phyloP scores from a whole-genome alignment of 2,888 invertebrate species.

The Noctua fimbriata region DNA sequence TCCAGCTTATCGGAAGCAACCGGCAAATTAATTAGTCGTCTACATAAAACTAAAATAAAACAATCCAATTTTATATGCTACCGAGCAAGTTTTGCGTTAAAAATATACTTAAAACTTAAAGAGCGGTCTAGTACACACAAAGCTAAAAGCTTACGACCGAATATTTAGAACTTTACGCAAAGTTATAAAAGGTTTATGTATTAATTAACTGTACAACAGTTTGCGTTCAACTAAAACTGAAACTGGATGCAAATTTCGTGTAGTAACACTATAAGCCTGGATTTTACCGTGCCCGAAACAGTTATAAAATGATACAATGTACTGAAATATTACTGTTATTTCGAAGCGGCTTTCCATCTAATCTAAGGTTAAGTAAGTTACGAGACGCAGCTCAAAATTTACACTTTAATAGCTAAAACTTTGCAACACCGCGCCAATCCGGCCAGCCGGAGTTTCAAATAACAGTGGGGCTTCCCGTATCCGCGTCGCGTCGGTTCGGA shows the following conservation, averaged over 20 bases:
- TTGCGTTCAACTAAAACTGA: slow-evolving; percentile 30
- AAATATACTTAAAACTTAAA: slow-evolving; percentile 36
- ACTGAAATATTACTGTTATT: slow-evolving; percentile 61
- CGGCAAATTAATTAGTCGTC: neutral
- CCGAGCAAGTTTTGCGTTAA: slow-evolving; percentile 8
- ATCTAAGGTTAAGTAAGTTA: slow-evolving; percentile 62
- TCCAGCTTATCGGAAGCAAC: neutral
- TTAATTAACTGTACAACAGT: slow-evolving; percentile 51
- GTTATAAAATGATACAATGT: slow-evolving; percentile 60
- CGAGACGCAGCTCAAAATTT: slow-evolving; percentile 61
- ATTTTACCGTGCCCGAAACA: slow-evolving; percentile 30
- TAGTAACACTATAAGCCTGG: slow-evolving; percentile 31
- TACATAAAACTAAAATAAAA: neutral
- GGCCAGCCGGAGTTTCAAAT: slow-evolving; percentile 51
- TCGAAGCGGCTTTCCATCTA: slow-evolving; percentile 44
- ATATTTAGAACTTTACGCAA: slow-evolving; percentile 39
- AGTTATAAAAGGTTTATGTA: slow-evolving; percentile 55
- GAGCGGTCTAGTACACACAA: slow-evolving; percentile 7
- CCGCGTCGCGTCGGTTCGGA: slow-evolving; percentile 52
- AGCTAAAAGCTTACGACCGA: slow-evolving; percentile 34
- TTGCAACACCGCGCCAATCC: slow-evolving; percentile 54
- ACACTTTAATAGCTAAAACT: slow-evolving; percentile 66
- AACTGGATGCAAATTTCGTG: slow-evolving; percentile 46
- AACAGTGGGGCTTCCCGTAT: slow-evolving; percentile 55
- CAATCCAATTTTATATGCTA: neutral